Conservation (phyloP, 1,140 invertebrate species). For the Cyclargus thomasi region DNA sequence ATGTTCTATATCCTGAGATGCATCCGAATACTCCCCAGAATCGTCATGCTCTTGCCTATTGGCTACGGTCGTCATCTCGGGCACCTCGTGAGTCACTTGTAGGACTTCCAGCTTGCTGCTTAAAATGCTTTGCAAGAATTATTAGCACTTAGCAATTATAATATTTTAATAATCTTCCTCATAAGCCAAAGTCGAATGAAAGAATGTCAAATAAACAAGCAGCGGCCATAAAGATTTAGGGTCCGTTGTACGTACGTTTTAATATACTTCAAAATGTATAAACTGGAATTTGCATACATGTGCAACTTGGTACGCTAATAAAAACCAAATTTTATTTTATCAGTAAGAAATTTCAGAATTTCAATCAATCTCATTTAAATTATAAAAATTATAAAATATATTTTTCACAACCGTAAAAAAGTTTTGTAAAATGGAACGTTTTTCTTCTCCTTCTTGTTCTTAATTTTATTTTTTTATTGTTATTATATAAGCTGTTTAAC, state of each 20-base stretch:
- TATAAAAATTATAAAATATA: too few relatives aligned
- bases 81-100: slow-evolving; percentile 58
- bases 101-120: slow-evolving; percentile 65
- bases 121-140: slow-evolving; percentile 39
- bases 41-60: slow-evolving; percentile 65
- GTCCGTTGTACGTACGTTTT: slow-evolving; percentile 33
- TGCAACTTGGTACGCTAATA: too few relatives aligned
- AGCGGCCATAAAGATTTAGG: slow-evolving; percentile 61
- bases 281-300: too few relatives aligned
- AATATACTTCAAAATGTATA: neutral
- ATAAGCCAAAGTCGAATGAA: slow-evolving; percentile 52
- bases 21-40: slow-evolving; percentile 69
- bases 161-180: slow-evolving; percentile 47
- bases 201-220: slow-evolving; percentile 69
- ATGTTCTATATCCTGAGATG: slow-evolving; percentile 67
- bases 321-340: too few relatives aligned
- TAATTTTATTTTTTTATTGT: too few relatives aligned
- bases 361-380: too few relatives aligned
- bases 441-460: too few relatives aligned
- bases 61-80: slow-evolving; percentile 67
- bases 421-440: too few relatives aligned
- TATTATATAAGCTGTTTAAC: too few relatives aligned
- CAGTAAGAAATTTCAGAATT: too few relatives aligned
- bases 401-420: too few relatives aligned
- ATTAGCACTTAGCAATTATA: slow-evolving; percentile 32